phyloP scores from a whole-genome alignment of 2,888 invertebrate species.

The Sinotaia quadrata region DNA sequence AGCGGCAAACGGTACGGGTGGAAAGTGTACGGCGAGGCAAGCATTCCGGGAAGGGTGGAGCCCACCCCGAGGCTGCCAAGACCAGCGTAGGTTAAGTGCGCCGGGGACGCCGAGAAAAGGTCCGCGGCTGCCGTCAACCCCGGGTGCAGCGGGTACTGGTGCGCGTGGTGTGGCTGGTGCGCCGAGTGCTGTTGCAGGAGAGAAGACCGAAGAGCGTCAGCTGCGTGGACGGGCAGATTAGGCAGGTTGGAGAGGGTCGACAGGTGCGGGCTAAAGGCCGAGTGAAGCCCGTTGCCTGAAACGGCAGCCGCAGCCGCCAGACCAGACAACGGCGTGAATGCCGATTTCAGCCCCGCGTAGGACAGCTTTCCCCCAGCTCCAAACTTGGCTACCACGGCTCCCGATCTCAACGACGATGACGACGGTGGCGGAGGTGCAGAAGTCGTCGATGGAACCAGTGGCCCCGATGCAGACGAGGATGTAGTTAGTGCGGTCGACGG shows the following conservation, averaged over 20 bases:
- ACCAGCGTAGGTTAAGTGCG: conserved; percentile 41
- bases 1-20: conserved; percentile 52
- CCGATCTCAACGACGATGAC: neutral
- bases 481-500: neutral
- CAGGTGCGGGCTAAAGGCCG: conserved; percentile 62
- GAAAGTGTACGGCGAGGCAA: conserved; percentile 54
- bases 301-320: conserved; percentile 1
- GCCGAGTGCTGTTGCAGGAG: conserved; percentile 22
- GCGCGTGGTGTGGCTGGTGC: conserved; percentile 15
- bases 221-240: conserved; percentile 19
- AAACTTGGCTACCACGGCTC: conserved; percentile 3
- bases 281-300: conserved; percentile 53
- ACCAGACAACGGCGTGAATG: conserved; percentile 69
- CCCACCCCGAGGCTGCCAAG: conserved; percentile 40
- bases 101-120: conserved; percentile 35
- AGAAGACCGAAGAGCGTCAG: conserved; percentile 19
- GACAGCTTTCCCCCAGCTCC: conserved; percentile 32
- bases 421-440: conserved; percentile 35
- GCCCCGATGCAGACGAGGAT: conserved; percentile 38
- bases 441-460: conserved; percentile 7
- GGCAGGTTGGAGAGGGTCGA: conserved; percentile 42
- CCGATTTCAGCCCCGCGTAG: conserved; percentile 64
- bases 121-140: conserved; percentile 26
- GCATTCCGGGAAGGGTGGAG: conserved; percentile 45
- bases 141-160: conserved; percentile 23